Evolutionary conservation across 2,797 vertebrate genomes (phyloP), one percentile per base, ranked within the genome.

Genomic region (Protosalanx chinensis): DNA sequence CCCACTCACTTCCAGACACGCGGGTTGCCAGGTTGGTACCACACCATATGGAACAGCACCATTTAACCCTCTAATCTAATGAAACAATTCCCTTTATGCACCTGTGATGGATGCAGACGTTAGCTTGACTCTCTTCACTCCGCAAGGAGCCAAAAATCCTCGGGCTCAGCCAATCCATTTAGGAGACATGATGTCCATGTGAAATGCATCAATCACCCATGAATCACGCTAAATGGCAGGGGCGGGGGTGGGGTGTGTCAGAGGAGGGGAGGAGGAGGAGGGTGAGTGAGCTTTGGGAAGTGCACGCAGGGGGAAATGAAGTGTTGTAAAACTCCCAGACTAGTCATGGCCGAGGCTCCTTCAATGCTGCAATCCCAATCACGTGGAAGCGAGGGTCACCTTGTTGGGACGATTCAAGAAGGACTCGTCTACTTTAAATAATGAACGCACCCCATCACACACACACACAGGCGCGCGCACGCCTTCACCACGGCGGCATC

Each of bases 51-150:
- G 81, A 77, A 70, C 41, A 49, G 75, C 80, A 75, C 70, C 68
- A 76, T 83, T 83, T 81, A 85, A 83, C 76, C 79, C 16, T 68
- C 81, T 85, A 85, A 88, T 86, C 78, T 81, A 84, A 85, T 80
- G 80, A 72, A 87, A 83, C 67, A 74, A 76, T 81, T 82, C 65
- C 79, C 70, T 83, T 84, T 76, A 75, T 79, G 70, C 69, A 66
- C 23, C 27, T 62, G 62, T 83, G 84, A 88, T 82, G 68, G 66
- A 77, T 81, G 73, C 67, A 35, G 69, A 56, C 75, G 64, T 78
- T 49, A 37, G 32, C 56, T 37, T 27, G 72, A 82, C 68, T 76
- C 64, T 72, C 75, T 79, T 69, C 35, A 63, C 33, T 75, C 71
- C 79, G 66, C 7, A 70, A 64, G 73, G 57, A 64, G 56, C 63